These are phyloP conservation scores for Austrofundulus limnaeus DNA, from an alignment of 2,113 vertebrate species.

Conservation along the genomic window DNA sequence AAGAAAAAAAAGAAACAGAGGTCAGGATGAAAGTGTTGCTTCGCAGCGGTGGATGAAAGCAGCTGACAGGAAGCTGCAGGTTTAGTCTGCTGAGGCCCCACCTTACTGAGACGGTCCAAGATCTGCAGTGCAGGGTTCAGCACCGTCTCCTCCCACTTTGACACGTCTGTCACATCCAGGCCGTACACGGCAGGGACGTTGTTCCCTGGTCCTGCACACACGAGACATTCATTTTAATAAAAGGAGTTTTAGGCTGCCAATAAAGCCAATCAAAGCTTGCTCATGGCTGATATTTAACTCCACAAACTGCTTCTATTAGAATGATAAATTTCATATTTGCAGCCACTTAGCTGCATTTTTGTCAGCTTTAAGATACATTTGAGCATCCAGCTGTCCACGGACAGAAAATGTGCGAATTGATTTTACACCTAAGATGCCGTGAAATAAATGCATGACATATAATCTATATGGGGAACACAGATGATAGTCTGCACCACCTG, in stretches of 20 bases:
- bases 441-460: not conserved
- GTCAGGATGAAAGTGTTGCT: not conserved
- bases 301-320: conserved; percentile 1
- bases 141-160: conserved; percentile 87
- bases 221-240: not conserved
- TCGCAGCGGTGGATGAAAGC: not conserved
- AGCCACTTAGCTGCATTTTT: not conserved
- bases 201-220: conserved; percentile 84
- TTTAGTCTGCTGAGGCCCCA: conserved; percentile 55
- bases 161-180: conserved; percentile 88
- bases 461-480: not conserved
- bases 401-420: not conserved
- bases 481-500: not conserved
- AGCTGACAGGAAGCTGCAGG: conserved; percentile 7
- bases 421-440: not conserved
- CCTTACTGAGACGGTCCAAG: conserved; percentile 89
- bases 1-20: not conserved
- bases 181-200: conserved; percentile 86
- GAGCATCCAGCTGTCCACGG: not conserved
- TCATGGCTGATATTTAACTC: conserved; percentile 6
- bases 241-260: not conserved
- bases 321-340: no score
- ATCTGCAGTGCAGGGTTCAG: conserved; percentile 89
- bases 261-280: not conserved
- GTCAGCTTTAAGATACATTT: not conserved